These are phyloP conservation scores for Morus bassanus DNA, from an alignment of 2,797 vertebrate genomes.

Conservation along the genomic window DNA sequence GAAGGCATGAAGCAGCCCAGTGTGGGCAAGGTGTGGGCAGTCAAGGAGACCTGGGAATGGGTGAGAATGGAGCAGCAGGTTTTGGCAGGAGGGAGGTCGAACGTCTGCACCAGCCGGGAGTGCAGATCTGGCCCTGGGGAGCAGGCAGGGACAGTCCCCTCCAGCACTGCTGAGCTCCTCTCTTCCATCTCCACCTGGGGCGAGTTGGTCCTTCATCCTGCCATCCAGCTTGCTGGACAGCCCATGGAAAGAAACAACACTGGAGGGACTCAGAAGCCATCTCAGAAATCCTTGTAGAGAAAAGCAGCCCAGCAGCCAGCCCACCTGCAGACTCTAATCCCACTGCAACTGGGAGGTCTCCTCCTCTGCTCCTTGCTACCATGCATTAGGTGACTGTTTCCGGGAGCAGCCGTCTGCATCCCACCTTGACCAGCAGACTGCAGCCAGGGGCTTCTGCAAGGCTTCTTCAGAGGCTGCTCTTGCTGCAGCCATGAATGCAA, in stretches of 20 bases:
- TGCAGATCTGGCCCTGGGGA: background rate
- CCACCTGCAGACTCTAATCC: background rate
- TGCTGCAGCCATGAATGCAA: background rate
- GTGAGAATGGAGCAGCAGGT: background rate
- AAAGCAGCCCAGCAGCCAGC: background rate
- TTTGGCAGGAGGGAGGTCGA: background rate
- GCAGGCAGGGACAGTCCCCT: background rate
- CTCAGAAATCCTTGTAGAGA: background rate
- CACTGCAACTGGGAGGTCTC: background rate
- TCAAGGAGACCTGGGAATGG: background rate
- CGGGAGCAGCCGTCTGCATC: background rate
- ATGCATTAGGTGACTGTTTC: background rate
- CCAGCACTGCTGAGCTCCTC: background rate
- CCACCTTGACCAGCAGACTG: background rate
- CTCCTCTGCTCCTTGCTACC: background rate
- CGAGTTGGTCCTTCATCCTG: fast-evolving
- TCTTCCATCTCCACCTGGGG: background rate
- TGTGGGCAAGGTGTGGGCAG: background rate
- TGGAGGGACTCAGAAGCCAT: background rate
- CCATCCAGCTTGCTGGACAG: background rate
- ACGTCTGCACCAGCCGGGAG: background rate
- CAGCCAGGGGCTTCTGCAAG: background rate
- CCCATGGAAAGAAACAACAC: background rate
- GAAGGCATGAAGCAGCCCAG: background rate
- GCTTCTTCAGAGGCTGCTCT: background rate